Base-by-base conservation (phyloP, 2,888 invertebrate species). In the Agelastica alni region DNA sequence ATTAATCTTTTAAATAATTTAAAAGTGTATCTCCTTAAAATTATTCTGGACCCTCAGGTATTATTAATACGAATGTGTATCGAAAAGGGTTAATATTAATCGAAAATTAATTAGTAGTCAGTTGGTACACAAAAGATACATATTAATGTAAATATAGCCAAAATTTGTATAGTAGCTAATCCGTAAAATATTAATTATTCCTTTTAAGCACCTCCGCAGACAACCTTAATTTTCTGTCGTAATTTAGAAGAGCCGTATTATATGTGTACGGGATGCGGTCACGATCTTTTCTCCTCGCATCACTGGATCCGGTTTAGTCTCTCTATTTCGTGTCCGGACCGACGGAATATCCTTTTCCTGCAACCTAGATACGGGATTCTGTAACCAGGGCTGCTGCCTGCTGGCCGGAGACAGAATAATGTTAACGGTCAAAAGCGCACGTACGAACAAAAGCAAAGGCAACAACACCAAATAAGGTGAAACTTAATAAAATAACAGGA, bases 261-360 rank as follows among this genome's bases (percentile, higher is more conserved):
- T 32, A 16, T 17, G 20, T 45, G 20, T 34, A 13, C 10, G 42
- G 45, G 45, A 45, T 45, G 45, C n/a, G 45, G 45, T 45, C 45
- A 31, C 31, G 45, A 45, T 45, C 45, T 34, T 34, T 45, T 34
- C 34, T 45, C 32, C 7, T 45, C 45, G 45, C 45, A 45, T 45
- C 22, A 34, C 17, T 18, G 9, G 32, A 45, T 45, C 45, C 45
- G 45, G 45, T 32, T 18, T 31, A 16, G 30, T 30, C 32, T 45
- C 44, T 45, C 45, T 45, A 45, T 32, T 16, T 31, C 45, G 45
- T 32, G 45, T 45, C 45, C 45, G 45, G 45, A 32, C 45, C 45
- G 12, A 31, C 45, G 45, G 32, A 45, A 45, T 32, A 45, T 45
- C 45, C 45, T 45, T 45, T 45, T 45, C 45, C 45, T 45, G 45